These are phyloP conservation scores for Pocillopora damicornis DNA, from an alignment of 64 coral and sea anemone species.

Conservation along the genomic window DNA sequence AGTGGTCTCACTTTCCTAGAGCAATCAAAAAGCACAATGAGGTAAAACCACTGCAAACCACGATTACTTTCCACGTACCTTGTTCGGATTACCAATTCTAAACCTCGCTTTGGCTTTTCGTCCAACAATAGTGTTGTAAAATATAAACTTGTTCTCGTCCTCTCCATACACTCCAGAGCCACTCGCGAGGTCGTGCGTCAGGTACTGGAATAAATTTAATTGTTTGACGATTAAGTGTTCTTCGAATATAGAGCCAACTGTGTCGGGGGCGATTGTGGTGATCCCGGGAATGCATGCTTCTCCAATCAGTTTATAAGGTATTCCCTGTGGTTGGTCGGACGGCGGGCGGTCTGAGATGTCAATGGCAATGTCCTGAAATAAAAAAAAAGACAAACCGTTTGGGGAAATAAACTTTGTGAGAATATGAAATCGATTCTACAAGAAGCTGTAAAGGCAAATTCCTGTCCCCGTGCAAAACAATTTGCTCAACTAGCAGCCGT, in stretches of 20 bases:
- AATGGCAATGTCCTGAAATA: constrained; percentile 75
- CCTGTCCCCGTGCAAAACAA: too few relatives aligned
- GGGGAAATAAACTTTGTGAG: background rate
- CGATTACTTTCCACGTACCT: constrained; percentile 36
- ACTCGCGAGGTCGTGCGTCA: constrained; percentile 75
- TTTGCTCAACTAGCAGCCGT: too few relatives aligned
- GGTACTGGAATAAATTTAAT: constrained; percentile 83
- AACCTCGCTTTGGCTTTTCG: constrained; percentile 86
- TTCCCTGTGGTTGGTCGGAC: constrained; percentile 88
- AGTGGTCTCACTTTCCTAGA: too few relatives aligned
- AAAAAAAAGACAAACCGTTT: background rate
- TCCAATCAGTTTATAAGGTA: constrained; percentile 95
- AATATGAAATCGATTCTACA: background rate
- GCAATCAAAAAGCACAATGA: too few relatives aligned
- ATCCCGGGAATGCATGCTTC: constrained; percentile 92
- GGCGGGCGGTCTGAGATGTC: constrained; percentile 93
- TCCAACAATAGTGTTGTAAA: constrained; percentile 94
- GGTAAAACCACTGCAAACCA: too few relatives aligned
- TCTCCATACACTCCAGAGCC: constrained; percentile 96
- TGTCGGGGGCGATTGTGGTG: constrained; percentile 57
- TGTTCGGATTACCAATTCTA: constrained; percentile 89
- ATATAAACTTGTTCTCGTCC: constrained; percentile 96
- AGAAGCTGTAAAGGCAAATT: background rate
- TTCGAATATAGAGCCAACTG: constrained; percentile 95
- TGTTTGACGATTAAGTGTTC: constrained; percentile 95